Conservation (phyloP, 2,797 vertebrate species). For the Rhadinocentrus ornatus region DNA sequence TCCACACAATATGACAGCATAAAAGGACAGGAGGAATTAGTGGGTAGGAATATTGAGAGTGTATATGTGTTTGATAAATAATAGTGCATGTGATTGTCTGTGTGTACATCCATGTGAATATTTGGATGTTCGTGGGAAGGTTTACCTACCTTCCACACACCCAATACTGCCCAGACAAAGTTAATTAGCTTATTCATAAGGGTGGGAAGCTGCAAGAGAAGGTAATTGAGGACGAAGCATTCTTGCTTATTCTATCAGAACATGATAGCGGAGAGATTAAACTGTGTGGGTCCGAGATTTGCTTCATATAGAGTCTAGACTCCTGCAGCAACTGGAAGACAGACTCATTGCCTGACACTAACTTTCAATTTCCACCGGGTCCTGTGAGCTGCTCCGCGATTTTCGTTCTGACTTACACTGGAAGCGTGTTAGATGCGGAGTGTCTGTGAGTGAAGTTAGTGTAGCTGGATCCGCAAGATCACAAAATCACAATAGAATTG, state of each 20-base stretch:
- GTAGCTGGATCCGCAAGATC: too few species aligned
- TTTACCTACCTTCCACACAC: constrained; percentile 47
- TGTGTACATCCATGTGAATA: constrained; percentile 24
- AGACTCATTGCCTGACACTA: constrained; percentile 3
- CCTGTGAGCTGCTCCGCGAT: too few species aligned
- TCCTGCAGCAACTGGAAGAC: neutral
- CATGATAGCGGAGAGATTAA: constrained; percentile 67
- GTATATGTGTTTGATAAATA: constrained; percentile 33
- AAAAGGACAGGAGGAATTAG: constrained; percentile 40
- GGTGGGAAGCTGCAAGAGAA: constrained; percentile 48
- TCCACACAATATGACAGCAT: constrained; percentile 36
- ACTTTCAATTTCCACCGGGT: neutral
- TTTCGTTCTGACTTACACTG: too few species aligned
- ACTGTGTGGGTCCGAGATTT: constrained; percentile 29
- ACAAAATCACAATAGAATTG: too few species aligned
- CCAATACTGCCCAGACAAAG: constrained; percentile 46
- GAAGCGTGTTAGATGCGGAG: too few species aligned
- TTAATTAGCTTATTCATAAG: constrained; percentile 83
- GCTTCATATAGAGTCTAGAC: neutral
- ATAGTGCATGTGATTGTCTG: constrained; percentile 20
- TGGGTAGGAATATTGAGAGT: constrained; percentile 27
- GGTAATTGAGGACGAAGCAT: constrained; percentile 74
- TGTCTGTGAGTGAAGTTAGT: too few species aligned
- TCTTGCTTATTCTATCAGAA: constrained; percentile 75
- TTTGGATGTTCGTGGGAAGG: constrained; percentile 27